A percentile compares a stretch with the other conserved stretches of the same genome.
Conservation (phyloP, 2,797 vertebrate genomes). For the Myotis myotis region DNA sequence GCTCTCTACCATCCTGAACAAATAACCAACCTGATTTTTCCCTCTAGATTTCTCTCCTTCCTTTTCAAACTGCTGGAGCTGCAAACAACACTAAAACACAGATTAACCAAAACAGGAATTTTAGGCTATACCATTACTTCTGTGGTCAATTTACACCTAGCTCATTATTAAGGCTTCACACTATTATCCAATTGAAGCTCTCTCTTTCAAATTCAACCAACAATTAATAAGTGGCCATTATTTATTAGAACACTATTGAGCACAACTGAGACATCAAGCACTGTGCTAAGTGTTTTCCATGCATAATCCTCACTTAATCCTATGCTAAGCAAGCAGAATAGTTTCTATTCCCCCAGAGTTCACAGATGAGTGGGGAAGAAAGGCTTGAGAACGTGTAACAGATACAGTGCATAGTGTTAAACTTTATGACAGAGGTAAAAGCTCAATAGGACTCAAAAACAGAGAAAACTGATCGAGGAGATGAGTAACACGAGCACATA, state of each 20-base stretch:
- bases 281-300: background rate
- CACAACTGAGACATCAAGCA: constrained; percentile 37
- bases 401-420: background rate
- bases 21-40: constrained; percentile 8
- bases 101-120: constrained; percentile 48
- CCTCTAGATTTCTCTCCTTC: background rate
- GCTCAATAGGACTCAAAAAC: constrained; percentile 5
- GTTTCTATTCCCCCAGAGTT: background rate
- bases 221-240: constrained; percentile 27
- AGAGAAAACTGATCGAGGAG: background rate
- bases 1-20: constrained; percentile 1
- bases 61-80: constrained; percentile 44
- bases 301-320: background rate
- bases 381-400: background rate
- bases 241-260: background rate
- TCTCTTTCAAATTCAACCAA: constrained; percentile 48
- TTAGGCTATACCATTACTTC: constrained; percentile 19
- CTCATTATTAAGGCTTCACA: constrained; percentile 28
- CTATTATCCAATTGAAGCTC: constrained; percentile 5
- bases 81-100: constrained; percentile 35
- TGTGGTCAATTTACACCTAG: background rate
- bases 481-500: background rate
- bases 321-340: background rate
- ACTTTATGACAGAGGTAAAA: background rate
- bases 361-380: background rate